Conservation (phyloP, 2,888 invertebrate genomes). For the Halocaridina rubra region DNA sequence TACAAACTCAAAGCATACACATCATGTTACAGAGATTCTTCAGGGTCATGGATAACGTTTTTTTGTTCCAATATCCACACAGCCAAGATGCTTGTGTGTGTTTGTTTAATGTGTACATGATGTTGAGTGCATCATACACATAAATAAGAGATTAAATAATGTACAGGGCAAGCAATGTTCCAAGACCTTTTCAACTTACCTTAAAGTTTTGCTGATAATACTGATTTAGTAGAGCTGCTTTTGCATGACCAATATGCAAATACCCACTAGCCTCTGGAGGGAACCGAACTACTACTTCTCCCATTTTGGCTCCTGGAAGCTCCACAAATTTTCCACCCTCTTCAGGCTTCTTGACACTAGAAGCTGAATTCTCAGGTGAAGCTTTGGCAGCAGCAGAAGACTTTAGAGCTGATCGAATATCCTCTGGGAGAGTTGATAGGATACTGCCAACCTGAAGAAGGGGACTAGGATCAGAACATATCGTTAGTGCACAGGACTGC, state of each 20-base stretch:
- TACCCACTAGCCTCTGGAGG: constrained; percentile 99
- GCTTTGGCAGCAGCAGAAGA: constrained; percentile 5
- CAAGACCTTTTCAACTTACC: too few relatives aligned
- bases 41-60: too few relatives aligned
- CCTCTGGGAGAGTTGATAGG: constrained; percentile 53
- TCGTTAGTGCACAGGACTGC: too few relatives aligned
- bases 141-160: too few relatives aligned
- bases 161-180: too few relatives aligned
- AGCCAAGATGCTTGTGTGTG: too few relatives aligned
- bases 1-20: too few relatives aligned
- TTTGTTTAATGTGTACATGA: too few relatives aligned
- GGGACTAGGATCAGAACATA: too few relatives aligned
- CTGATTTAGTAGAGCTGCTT: constrained; percentile 97
- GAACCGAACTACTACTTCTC: constrained; percentile 96
- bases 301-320: constrained; percentile 94
- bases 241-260: constrained; percentile 98
- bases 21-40: too few relatives aligned
- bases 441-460: not conserved
- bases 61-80: too few relatives aligned
- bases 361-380: constrained; percentile 1
- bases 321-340: constrained; percentile 90
- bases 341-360: constrained; percentile 68
- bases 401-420: constrained; percentile 20
- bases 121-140: too few relatives aligned
- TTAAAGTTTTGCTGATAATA: constrained; percentile 90